phyloP scores from a whole-genome alignment of 2,888 invertebrate genomes.

The Drosophila cognata region DNA sequence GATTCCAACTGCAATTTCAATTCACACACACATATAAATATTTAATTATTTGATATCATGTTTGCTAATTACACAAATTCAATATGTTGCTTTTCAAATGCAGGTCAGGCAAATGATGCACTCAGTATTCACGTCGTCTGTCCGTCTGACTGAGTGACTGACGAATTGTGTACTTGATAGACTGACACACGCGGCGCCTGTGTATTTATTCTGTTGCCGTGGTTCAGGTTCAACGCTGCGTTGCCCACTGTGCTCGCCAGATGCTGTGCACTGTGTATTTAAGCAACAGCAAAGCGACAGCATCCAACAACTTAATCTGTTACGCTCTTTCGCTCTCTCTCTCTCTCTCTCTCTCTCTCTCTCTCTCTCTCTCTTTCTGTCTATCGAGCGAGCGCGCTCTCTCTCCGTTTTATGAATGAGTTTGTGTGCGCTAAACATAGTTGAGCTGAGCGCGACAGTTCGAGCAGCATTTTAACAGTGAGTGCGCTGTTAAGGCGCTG shows the following conservation, averaged over 20 bases:
- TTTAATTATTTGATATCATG: slow-evolving; percentile 26
- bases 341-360: slow-evolving; percentile 14
- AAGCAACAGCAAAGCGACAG: slow-evolving; percentile 41
- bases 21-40: slow-evolving; percentile 1
- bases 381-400: slow-evolving; percentile 1
- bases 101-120: slow-evolving; percentile 31
- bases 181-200: slow-evolving; percentile 35
- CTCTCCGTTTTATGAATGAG: slow-evolving; percentile 67
- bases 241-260: slow-evolving; percentile 67
- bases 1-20: slow-evolving; percentile 28
- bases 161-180: slow-evolving; percentile 1
- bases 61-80: slow-evolving; percentile 40
- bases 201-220: slow-evolving; percentile 26
- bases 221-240: slow-evolving; percentile 47
- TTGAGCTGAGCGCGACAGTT: slow-evolving; percentile 19
- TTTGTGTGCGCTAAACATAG: slow-evolving; percentile 50
- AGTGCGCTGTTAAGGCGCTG: slow-evolving; percentile 10
- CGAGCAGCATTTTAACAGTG: slow-evolving; percentile 14
- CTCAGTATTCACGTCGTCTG: background rate
- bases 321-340: slow-evolving; percentile 9
- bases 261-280: slow-evolving; percentile 67
- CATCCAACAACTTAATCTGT: slow-evolving; percentile 48
- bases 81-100: slow-evolving; percentile 54
- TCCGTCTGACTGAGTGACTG: slow-evolving; percentile 4
- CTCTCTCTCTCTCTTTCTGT: slow-evolving; percentile 10